These are phyloP conservation scores for Hypsibius dujardini DNA, from an alignment of 1,140 invertebrate species.

Conservation along the genomic window DNA sequence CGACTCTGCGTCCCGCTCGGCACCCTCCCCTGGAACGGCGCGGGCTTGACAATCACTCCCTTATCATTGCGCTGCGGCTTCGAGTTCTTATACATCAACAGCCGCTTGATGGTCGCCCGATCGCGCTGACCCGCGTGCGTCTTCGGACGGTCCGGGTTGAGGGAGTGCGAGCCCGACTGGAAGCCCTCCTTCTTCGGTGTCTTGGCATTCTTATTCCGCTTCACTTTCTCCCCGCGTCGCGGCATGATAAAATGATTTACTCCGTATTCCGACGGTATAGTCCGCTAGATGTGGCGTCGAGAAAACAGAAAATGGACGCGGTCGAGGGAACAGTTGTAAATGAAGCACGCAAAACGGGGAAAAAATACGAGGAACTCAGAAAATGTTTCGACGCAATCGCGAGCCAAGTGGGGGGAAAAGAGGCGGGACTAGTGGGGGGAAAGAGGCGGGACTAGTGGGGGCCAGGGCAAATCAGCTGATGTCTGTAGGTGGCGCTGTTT, in stretches of 20 bases:
- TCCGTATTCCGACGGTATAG: too few relatives aligned
- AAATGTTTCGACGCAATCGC: too few relatives aligned
- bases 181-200: conserved; percentile 22
- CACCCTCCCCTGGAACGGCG: conserved; percentile 77
- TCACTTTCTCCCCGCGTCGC: neutral
- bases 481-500: too few relatives aligned
- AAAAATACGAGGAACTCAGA: too few relatives aligned
- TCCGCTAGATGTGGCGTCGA: too few relatives aligned
- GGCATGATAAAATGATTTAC: neutral
- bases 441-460: too few relatives aligned
- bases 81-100: conserved; percentile 94
- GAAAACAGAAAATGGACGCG: too few relatives aligned
- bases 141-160: conserved; percentile 62
- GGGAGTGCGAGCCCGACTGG: conserved; percentile 46
- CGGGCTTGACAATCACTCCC: conserved; percentile 80
- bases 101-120: conserved; percentile 76
- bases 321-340: too few relatives aligned
- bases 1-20: conserved; percentile 74
- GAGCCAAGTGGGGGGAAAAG: too few relatives aligned
- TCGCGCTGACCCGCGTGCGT: conserved; percentile 55
- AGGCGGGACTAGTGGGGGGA: too few relatives aligned
- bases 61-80: conserved; percentile 64
- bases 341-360: too few relatives aligned
- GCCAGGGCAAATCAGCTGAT: too few relatives aligned
- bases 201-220: conserved; percentile 7